phyloP scores from a whole-genome alignment of 2,113 vertebrate genomes.

The Dasyornis broadbenti region DNA sequence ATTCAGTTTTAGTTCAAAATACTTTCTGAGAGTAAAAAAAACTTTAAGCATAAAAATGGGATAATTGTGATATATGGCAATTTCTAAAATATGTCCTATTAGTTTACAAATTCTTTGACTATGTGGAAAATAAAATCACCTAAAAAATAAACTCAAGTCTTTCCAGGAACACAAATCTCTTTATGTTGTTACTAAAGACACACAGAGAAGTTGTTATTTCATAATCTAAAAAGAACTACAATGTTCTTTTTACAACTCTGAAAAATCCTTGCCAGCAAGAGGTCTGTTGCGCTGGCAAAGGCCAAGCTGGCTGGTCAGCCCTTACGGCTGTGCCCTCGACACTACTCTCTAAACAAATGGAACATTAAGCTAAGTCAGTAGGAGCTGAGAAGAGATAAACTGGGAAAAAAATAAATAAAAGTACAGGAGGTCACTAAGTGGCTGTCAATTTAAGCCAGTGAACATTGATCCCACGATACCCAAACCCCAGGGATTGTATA shows the following conservation, averaged over 20 bases:
- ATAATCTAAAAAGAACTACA: neutral
- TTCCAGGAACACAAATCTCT: neutral
- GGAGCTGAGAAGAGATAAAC: neutral
- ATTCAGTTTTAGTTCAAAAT: neutral
- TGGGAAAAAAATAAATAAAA: neutral
- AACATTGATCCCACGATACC: neutral
- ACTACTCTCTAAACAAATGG: accelerated
- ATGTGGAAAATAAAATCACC: neutral
- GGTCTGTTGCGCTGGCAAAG: neutral
- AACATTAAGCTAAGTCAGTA: accelerated
- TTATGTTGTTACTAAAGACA: neutral
- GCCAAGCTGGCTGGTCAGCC: neutral
- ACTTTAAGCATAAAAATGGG: neutral
- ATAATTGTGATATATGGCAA: neutral
- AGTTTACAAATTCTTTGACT: neutral
- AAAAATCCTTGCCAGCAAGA: neutral
- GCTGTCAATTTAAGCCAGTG: neutral
- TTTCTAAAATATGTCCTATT: neutral
- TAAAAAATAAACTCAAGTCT: neutral
- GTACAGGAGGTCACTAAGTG: neutral
- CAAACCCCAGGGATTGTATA: accelerated
- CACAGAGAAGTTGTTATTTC: neutral
- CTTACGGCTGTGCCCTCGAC: accelerated
- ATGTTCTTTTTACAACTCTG: neutral
- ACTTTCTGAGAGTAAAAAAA: neutral